Percentiles rank a stretch among this genome's conserved stretches.
Evolutionary conservation across 1,140 invertebrate genomes (phyloP).

Genomic region (Conus ventricosus): DNA sequence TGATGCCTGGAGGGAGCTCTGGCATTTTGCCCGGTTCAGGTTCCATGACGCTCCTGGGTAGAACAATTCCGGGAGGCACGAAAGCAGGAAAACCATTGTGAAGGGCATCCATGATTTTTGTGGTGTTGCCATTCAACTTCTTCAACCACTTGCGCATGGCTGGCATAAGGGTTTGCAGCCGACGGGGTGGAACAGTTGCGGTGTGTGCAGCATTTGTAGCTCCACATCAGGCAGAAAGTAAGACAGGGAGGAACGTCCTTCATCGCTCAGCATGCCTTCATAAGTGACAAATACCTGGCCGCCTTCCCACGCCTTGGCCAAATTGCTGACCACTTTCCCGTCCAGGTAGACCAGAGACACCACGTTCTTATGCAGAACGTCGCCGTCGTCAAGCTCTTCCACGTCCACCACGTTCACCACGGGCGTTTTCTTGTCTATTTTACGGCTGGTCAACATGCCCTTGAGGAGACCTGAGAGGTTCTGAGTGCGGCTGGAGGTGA

Average conservation of each 20-base stretch:
- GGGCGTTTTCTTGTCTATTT: conserved; percentile 22
- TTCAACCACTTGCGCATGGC: conserved; percentile 37
- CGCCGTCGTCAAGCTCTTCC: conserved; percentile 27
- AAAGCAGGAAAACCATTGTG: conserved; percentile 32
- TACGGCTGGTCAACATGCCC: conserved; percentile 30
- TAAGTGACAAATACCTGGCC: conserved; percentile 21
- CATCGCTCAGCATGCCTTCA: background rate
- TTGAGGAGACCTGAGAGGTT: conserved; percentile 18
- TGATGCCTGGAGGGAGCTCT: conserved; percentile 20
- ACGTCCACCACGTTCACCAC: conserved; percentile 34
- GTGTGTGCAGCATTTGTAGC: conserved; percentile 27
- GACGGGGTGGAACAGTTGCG: conserved; percentile 31
- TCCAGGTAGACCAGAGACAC: conserved; percentile 37
- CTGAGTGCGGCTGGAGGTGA: conserved; percentile 23
- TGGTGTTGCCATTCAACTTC: conserved; percentile 17
- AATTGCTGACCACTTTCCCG: conserved; percentile 18
- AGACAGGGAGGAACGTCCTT: conserved; percentile 25
- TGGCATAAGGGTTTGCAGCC: background rate
- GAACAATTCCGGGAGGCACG: conserved; percentile 14
- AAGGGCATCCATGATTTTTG: conserved; percentile 31
- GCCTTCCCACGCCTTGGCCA: conserved; percentile 28
- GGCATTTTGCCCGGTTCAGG: background rate
- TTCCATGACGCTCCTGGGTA: background rate
- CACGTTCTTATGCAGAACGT: conserved; percentile 22
- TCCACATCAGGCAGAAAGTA: conserved; percentile 41